Evolutionary conservation across 37 sponge, comb jelly and placozoan species (phyloP).

Genomic region (Spongia lamella): DNA sequence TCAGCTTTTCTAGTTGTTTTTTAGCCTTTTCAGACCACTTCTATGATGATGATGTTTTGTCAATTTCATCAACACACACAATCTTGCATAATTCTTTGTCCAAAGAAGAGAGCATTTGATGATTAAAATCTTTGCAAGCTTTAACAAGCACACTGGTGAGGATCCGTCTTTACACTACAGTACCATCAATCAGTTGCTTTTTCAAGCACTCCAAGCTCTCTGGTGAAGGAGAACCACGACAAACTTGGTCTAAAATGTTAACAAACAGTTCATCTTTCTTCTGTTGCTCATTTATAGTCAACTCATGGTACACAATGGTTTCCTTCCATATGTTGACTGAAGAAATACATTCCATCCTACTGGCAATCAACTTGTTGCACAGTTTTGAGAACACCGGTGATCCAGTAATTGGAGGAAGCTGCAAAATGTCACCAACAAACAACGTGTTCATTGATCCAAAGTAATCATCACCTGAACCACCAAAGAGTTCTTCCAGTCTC

Average conservation of each 20-base stretch:
- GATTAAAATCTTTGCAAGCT: constrained; percentile 37
- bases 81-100: neutral
- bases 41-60: constrained; percentile 34
- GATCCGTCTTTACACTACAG: too few species aligned
- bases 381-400: too few species aligned
- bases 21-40: constrained; percentile 55
- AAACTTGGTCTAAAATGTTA: neutral
- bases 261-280: neutral
- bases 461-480: too few species aligned
- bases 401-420: too few species aligned
- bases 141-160: constrained; percentile 45
- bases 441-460: too few species aligned
- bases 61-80: constrained; percentile 47
- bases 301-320: constrained; percentile 23
- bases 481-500: too few species aligned
- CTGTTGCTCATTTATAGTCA: constrained; percentile 40
- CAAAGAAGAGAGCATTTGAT: constrained; percentile 8
- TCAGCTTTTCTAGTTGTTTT: constrained; percentile 46
- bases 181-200: neutral
- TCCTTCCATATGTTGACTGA: constrained; percentile 13
- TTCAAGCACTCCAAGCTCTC: neutral
- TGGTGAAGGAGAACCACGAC: neutral
- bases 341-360: constrained; percentile 1
- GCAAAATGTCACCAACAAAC: too few species aligned
- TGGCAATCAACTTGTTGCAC: too few species aligned